Conservation (phyloP, 2,113 vertebrate species). For the Indicator maculatus region DNA sequence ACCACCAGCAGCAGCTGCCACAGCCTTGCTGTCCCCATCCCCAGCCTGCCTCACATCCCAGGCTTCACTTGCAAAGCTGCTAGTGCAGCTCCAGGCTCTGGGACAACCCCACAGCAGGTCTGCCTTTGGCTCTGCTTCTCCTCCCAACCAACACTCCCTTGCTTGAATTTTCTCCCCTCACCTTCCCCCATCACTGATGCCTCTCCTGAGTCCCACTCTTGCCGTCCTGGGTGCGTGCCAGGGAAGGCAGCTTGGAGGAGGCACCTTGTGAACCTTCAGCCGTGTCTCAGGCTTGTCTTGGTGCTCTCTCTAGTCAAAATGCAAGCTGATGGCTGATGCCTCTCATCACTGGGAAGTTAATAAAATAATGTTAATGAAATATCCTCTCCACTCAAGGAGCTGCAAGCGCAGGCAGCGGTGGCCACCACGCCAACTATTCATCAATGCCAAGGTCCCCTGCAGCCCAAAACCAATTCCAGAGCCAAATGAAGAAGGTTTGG, state of each 20-base stretch:
- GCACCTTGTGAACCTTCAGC: neutral
- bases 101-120: neutral
- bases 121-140: neutral
- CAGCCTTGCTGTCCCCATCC: neutral
- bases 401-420: neutral
- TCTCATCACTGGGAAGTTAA: neutral
- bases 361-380: slow-evolving; percentile 7
- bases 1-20: neutral
- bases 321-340: neutral
- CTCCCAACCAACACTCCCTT: neutral
- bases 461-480: slow-evolving; percentile 9
- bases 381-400: neutral
- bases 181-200: neutral
- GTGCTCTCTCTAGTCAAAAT: neutral
- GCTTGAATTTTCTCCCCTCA: neutral
- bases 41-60: neutral
- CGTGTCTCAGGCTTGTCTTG: neutral
- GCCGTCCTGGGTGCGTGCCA: neutral
- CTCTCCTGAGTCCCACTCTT: neutral
- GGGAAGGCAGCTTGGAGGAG: neutral
- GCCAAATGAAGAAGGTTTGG: slow-evolving; percentile 4
- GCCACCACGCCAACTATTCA: neutral
- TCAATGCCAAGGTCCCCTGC: slow-evolving; percentile 34
- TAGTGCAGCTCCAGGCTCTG: no score
- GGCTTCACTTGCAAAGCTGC: neutral